phyloP scores from a whole-genome alignment of 2,113 vertebrate species.

The Cebus imitator region DNA sequence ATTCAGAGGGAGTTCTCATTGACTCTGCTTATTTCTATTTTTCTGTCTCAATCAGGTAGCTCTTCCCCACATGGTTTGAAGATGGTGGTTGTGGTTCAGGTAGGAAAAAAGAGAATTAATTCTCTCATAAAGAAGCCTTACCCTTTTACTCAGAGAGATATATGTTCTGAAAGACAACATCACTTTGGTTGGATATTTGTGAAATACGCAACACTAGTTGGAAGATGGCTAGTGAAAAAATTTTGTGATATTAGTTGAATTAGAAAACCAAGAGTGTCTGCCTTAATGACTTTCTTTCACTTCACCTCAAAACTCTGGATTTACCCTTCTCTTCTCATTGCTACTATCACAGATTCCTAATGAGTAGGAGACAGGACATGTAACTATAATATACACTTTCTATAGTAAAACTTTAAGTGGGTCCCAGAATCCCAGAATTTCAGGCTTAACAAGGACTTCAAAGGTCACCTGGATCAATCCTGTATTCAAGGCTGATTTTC shows the following conservation, averaged over 20 bases:
- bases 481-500: constrained; percentile 13
- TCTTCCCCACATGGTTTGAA: background rate
- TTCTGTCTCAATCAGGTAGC: background rate
- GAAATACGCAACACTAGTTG: background rate
- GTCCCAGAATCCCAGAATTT: background rate
- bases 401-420: background rate
- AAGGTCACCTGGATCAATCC: background rate
- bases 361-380: background rate
- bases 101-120: background rate
- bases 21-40: background rate
- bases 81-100: accelerated
- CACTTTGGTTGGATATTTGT: background rate
- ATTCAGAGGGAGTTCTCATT: background rate
- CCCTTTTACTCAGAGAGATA: background rate
- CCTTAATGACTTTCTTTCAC: background rate
- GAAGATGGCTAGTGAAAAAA: background rate
- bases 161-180: background rate
- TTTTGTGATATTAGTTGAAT: background rate
- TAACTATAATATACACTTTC: background rate
- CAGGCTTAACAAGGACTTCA: background rate
- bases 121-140: background rate
- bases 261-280: background rate
- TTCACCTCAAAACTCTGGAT: background rate
- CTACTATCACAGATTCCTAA: background rate
- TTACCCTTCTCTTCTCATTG: background rate